These are phyloP conservation scores for Homarus gammarus DNA, from an alignment of 2,888 invertebrate species.

Conservation along the genomic window DNA sequence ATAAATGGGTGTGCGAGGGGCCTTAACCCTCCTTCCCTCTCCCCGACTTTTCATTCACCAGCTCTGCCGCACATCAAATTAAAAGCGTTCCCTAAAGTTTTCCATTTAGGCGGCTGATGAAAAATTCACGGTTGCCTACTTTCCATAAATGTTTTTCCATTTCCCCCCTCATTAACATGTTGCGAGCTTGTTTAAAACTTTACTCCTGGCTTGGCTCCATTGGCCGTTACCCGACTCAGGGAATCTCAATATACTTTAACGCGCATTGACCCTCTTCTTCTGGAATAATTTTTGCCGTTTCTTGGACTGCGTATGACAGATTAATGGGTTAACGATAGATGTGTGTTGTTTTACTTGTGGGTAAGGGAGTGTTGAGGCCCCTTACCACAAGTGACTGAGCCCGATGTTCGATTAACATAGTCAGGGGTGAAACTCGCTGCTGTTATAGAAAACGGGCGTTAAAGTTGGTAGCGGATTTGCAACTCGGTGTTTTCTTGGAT, in stretches of 20 bases:
- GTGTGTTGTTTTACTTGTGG: conserved; percentile 17
- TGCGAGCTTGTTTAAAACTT: conserved; percentile 69
- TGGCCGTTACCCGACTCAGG: background rate
- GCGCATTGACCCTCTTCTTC: conserved; percentile 10
- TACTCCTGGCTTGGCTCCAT: background rate
- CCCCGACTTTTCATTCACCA: conserved; percentile 43
- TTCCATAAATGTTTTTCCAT: conserved; percentile 72
- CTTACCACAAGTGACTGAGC: background rate
- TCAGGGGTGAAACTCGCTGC: conserved; percentile 29
- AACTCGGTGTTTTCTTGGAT: conserved; percentile 34
- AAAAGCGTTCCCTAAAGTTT: conserved; percentile 70
- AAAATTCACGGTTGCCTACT: conserved; percentile 72
- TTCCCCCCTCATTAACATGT: conserved; percentile 71
- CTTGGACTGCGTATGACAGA: conserved; percentile 23
- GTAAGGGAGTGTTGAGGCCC: background rate
- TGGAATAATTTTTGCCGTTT: conserved; percentile 29
- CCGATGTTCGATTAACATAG: conserved; percentile 48
- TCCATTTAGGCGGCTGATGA: conserved; percentile 72
- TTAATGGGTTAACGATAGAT: conserved; percentile 43
- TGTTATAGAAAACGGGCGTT: conserved; percentile 53
- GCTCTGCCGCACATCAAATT: conserved; percentile 69
- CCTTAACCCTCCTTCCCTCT: background rate
- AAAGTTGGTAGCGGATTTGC: conserved; percentile 59
- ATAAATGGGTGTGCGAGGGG: conserved; percentile 36
- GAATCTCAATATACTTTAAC: background rate